phyloP scores from a whole-genome alignment of 2,888 invertebrate genomes.

The Leucophenga montana region DNA sequence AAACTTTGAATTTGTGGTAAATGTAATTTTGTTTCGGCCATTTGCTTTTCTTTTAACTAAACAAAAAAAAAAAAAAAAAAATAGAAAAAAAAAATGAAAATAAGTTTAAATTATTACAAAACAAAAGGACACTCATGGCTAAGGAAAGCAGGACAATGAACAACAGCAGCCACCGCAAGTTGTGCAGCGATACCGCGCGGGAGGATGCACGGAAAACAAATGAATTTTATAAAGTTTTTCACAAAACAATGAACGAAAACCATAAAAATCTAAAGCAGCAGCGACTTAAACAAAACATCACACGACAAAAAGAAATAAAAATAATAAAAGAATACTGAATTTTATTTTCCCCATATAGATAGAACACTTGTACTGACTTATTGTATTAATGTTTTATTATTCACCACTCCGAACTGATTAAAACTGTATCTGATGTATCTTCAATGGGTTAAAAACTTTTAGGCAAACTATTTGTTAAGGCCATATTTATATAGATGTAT shows the following conservation, averaged over 20 bases:
- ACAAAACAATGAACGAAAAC: slow-evolving; percentile 16
- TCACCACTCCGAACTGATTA: too few species aligned
- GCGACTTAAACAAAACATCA: slow-evolving; percentile 8
- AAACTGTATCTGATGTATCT: too few species aligned
- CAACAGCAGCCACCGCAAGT: slow-evolving; percentile 1
- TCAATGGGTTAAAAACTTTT: too few species aligned
- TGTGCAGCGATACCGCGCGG: not conserved
- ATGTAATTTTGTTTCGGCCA: not conserved
- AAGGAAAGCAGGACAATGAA: slow-evolving; percentile 13
- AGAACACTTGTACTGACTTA: too few species aligned
- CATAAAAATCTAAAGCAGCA: slow-evolving; percentile 19
- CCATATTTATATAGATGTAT: too few species aligned
- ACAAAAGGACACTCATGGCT: slow-evolving; percentile 8
- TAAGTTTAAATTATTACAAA: not conserved
- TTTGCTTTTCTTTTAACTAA: too few species aligned
- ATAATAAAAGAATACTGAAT: too few species aligned
- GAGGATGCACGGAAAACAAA: not conserved
- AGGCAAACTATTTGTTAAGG: too few species aligned
- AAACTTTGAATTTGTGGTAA: slow-evolving; percentile 3
- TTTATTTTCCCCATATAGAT: too few species aligned
- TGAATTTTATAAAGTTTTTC: slow-evolving; percentile 24
- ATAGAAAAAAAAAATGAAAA: not conserved
- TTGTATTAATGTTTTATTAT: too few species aligned
- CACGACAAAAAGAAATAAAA: not conserved
- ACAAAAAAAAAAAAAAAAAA: not conserved